A percentile compares a stretch with the other conserved stretches of the same genome.
These are phyloP conservation scores for Anthoscopus minutus DNA, from an alignment of 2,113 vertebrate genomes.

Conservation along the genomic window DNA sequence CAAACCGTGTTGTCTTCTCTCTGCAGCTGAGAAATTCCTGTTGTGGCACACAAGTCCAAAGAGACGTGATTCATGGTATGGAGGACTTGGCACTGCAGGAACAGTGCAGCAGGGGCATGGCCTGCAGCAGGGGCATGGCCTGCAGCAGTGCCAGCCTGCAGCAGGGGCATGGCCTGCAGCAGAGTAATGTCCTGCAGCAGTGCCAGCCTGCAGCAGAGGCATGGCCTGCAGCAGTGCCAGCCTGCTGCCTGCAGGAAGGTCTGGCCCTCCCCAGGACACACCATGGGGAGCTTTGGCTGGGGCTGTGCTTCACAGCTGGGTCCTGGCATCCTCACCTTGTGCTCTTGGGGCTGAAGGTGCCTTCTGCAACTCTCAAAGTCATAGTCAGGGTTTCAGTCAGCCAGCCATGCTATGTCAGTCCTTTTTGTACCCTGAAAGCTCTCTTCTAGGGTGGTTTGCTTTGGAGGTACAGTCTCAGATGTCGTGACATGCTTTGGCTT, in stretches of 20 bases:
- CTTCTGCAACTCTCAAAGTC: background rate
- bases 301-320: background rate
- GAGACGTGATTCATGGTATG: slow-evolving; percentile 5
- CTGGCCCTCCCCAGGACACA: accelerated
- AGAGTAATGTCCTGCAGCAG: background rate
- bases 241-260: background rate
- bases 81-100: background rate
- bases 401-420: accelerated
- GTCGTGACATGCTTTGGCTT: background rate
- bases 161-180: background rate
- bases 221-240: background rate
- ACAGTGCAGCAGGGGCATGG: background rate
- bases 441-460: background rate
- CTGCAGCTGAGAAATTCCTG: background rate
- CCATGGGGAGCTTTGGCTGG: background rate
- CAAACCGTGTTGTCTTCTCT: background rate
- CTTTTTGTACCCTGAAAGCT: background rate
- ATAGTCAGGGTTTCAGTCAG: background rate
- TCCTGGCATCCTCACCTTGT: background rate
- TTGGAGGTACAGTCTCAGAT: background rate
- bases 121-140: background rate
- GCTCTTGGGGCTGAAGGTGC: background rate
- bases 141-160: too few relatives aligned
- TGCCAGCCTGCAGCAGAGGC: background rate
- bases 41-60: background rate